Evolutionary conservation across 1,140 invertebrate species (phyloP), one percentile per base, ranked within the genome.

Genomic region (Mya arenaria): DNA sequence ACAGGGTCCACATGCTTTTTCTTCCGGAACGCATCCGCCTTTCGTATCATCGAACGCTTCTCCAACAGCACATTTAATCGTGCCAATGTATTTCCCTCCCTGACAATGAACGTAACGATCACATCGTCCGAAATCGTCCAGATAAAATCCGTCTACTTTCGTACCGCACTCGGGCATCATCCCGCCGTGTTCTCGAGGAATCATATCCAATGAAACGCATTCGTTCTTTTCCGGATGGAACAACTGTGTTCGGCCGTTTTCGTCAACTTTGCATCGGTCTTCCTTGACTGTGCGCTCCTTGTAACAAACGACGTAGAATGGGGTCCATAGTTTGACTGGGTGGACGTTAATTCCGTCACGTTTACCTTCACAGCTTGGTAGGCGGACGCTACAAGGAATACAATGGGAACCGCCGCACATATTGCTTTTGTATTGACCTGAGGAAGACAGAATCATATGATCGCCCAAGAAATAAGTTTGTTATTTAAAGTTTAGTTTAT

Each of bases 341-440:
- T 85, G 80, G 17, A 72, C 55, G 58, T 71, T 30, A 17, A 75
- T 32, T 19, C 84, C 84, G 52, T 85, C 77, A 37, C 44, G 36
- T 37, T 81, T 83, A 0, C 71, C 75, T 34, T 83, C 84, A 39
- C 84, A 85, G 62, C 65, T 85, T 55, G 80, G 80, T 23, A 80
- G 44, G 10, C 52, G 19, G 10, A 85, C 30, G 25, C 15, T 30
- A 36, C 84, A 85, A 4, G 84, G 84, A 25, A 58, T 36, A 72
- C 81, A 84, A 63, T 84, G 77, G 15, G 75, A 10, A 0, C 41
- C 41, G 30, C 23, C 39, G 41, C 78, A 71, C 30, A 30, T 30
- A 23, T 66, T 62, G 10, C 44, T 36, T 66, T 62, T 78, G 62
- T 84, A 84, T 34, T 84, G 30, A 72, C 82, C 82, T 84, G 34